A percentile compares a stretch with the other conserved stretches of the same genome.
These are phyloP conservation scores for Mylabris phalerata DNA, from an alignment of 1,140 invertebrate species.

Conservation along the genomic window DNA sequence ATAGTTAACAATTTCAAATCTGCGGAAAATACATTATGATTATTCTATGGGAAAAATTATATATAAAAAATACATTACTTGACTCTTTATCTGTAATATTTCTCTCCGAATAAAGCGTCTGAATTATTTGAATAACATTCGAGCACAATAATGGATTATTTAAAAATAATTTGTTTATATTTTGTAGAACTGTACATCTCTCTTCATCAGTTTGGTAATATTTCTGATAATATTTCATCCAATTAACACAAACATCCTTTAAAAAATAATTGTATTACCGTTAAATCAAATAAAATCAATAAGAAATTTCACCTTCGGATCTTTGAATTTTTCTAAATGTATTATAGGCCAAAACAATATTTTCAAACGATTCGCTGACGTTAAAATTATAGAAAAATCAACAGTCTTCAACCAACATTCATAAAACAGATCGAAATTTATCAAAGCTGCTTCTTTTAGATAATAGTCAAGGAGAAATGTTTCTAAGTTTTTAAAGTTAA, in stretches of 20 bases:
- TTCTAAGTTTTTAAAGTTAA: no score
- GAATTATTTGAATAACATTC: conserved; percentile 11
- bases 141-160: conserved; percentile 7
- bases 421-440: neutral
- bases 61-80: neutral
- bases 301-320: neutral
- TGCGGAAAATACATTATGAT: no score
- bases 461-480: no score
- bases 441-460: no score
- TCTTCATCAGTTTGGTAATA: neutral
- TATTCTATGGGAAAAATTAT: no score
- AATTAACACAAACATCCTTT: neutral
- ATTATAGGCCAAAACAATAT: conserved; percentile 5
- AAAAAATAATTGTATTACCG: neutral
- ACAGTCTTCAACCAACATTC: neutral
- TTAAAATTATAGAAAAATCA: neutral
- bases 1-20: no score
- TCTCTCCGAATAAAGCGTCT: conserved; percentile 11
- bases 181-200: neutral
- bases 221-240: conserved; percentile 1
- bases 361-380: neutral
- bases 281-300: neutral
- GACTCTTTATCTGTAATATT: conserved; percentile 12
- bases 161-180: conserved; percentile 6
- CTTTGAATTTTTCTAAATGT: conserved; percentile 4